Evolutionary conservation across 2,797 vertebrate species (phyloP).

Genomic region (Bufotes viridis): DNA sequence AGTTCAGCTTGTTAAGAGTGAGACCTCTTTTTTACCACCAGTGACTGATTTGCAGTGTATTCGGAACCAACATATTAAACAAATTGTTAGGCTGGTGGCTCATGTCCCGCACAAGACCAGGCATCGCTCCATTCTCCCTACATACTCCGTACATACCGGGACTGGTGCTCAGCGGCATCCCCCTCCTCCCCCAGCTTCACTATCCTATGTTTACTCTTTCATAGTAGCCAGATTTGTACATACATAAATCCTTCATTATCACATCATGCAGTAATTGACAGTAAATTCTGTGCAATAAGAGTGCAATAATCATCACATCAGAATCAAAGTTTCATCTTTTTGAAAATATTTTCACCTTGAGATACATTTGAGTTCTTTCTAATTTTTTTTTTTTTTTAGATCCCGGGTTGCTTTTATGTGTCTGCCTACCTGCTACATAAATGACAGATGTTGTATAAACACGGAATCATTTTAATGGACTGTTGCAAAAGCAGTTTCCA

Average conservation of each 20-base stretch:
- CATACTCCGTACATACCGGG: too few relatives aligned
- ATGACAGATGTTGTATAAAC: neutral
- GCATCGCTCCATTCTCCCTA: too few relatives aligned
- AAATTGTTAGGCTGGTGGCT: neutral
- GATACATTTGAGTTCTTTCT: neutral
- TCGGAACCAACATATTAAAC: neutral
- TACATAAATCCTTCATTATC: neutral
- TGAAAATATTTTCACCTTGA: neutral
- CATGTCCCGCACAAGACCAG: too few relatives aligned
- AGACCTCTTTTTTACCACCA: too few relatives aligned
- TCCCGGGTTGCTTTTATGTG: neutral
- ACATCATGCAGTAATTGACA: neutral
- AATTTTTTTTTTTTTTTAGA: too few relatives aligned
- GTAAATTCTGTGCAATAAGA: too few relatives aligned
- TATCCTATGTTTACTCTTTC: neutral
- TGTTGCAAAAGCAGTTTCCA: neutral
- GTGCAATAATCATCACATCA: too few relatives aligned
- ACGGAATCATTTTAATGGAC: slow-evolving; percentile 13
- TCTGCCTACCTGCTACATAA: slow-evolving; percentile 10
- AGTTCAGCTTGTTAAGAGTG: too few relatives aligned
- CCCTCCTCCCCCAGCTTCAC: neutral
- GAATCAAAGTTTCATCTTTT: neutral
- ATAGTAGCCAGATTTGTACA: neutral
- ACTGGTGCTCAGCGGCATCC: neutral
- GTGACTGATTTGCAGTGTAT: too few relatives aligned